phyloP scores from a whole-genome alignment of 2,888 invertebrate genomes.

The Syrista parreyssii region DNA sequence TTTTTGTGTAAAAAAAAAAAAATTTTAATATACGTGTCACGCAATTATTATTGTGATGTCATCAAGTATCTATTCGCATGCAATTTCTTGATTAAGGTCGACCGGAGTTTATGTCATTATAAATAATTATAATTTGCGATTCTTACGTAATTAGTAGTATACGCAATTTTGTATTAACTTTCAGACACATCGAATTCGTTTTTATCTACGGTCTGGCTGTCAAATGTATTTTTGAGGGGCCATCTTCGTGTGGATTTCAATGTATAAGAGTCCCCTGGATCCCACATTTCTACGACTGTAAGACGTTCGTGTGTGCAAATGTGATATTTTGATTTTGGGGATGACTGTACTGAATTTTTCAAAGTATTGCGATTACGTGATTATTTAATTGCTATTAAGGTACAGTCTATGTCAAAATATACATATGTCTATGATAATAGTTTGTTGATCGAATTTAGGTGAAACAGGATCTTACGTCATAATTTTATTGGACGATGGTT shows the following conservation, averaged over 20 bases:
- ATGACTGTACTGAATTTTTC: background rate
- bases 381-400: background rate
- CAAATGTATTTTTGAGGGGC: background rate
- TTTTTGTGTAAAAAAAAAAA: no score
- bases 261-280: no score
- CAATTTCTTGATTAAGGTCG: background rate
- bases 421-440: no score
- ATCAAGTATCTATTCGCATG: background rate
- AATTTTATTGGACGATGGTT: no score
- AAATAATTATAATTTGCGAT: background rate
- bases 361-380: no score
- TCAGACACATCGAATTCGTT: background rate
- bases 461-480: no score
- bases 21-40: background rate
- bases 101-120: background rate
- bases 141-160: no score
- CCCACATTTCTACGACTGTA: no score
- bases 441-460: no score
- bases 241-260: no score
- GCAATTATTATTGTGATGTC: background rate
- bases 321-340: background rate
- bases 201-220: rapidly evolving
- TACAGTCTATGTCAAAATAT: background rate
- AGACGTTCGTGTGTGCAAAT: background rate
- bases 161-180: background rate